Evolutionary conservation across 1,140 invertebrate genomes (phyloP), one percentile per base, ranked within the genome.

Genomic region (Polyergus mexicanus): DNA sequence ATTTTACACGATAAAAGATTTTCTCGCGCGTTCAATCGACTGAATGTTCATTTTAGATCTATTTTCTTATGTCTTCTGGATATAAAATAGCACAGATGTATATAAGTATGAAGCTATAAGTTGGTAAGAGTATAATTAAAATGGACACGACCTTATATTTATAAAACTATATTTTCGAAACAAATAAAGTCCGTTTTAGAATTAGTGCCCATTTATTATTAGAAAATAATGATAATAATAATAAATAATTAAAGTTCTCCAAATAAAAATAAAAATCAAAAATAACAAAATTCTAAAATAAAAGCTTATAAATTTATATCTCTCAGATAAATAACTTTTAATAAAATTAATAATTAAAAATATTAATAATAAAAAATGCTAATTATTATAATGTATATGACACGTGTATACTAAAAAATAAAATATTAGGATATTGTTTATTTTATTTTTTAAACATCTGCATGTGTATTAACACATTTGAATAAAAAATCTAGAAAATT

Each of bases 71-170:
- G 60, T 22, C 3, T 5, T 38, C 22, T 60, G 22, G 13, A 75
- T 60, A 41, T 38, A 75, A 60, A 60, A 75, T 75, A 13, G 38
- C 22, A 25, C 25, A 32, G 32, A 60, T 8, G 3, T 1, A 22
- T 35, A 75, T 75, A 72, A 60, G n/a, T 19, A n/a, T 60, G 19
- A 8, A 75, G 25, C 8, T 75, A 75, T 75, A 75, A 41, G 3
- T 51, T 75, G 4, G 7, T 58, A 22, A 51, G 54, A 41, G 4
- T 56, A 35, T n/a, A 60, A 75, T 16, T 60, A 75, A 75, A 60
- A 60, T 25, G 51, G n/a, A 22, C 16, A 22, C 16, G 25, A 63
- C 19, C 28, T 66, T 66, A 78, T 78, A 78, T 78, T 77, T 77
- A 32, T 44, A 32, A 60, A 63, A 63, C 11, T 32, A 44, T 47